Evolutionary conservation across 1,140 invertebrate species (phyloP), one percentile per base, ranked within the genome.

Genomic region (Listronotus oregonensis): DNA sequence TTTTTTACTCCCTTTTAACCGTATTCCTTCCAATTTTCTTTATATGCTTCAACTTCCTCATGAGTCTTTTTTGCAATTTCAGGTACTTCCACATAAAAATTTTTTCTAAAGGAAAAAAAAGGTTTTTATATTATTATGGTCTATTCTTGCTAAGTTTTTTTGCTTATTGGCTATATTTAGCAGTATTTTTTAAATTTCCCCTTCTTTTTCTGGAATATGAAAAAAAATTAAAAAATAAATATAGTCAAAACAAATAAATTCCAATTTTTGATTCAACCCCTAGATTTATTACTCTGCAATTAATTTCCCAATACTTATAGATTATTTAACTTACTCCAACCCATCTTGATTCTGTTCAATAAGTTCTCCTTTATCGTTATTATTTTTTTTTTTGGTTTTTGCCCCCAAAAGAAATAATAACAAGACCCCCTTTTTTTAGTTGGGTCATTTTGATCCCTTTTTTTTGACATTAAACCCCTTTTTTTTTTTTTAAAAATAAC

Each of bases 281-380:
- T 3, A 3, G 10, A 12, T 40, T 3, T 14, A 40, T 40, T 3
- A 2, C 7, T 2, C 39, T 12, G 10, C 39, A 40, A 40, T 40
- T 40, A 14, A 40, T 40, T 40, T 40, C 1, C 7, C 3, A 1
- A 40, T 5, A 27, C 5, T 27, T 5, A 27, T 27, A 27, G 5
- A 27, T 27, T 27, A 27, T 27, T 27, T 27, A 27, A 27, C 52
- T 65, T 65, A 99, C 82, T 98, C 96, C 60, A 98, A 82, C 15
- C 93, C 95, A 81, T 98, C 96, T 81, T 96, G 92, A 82, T 98
- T 97, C 76, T 97, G 95, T 79, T 98, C 95, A 73, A 99, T 97
- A 0, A 98, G 79, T 82, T 99, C 96, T 57, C 96, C 95, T 58
- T 91, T 90, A 42, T 90, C 86, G 70, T 85, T 85, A 44, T 85